Evolutionary conservation across 2,888 invertebrate genomes (phyloP).

Genomic region (Pheosia tremula): DNA sequence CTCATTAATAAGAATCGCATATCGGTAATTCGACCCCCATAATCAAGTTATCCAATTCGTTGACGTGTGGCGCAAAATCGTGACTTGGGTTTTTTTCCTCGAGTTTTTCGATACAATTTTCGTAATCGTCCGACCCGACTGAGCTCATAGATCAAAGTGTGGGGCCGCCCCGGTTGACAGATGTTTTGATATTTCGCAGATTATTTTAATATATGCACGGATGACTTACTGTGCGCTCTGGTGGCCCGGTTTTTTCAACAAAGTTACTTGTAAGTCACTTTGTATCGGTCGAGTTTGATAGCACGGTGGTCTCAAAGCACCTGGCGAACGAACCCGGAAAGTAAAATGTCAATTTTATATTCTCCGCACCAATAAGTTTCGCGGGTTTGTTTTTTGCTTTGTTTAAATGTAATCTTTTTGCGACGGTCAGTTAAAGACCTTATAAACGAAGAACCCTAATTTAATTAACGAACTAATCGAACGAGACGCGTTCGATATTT

Average conservation of each 20-base stretch:
- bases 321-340: conserved; percentile 69
- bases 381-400: conserved; percentile 19
- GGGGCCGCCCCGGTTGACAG: conserved; percentile 70
- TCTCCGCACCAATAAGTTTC: conserved; percentile 43
- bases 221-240: conserved; percentile 68
- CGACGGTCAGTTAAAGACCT: conserved; percentile 30
- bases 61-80: conserved; percentile 47
- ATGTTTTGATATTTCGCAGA: conserved; percentile 78
- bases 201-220: conserved; percentile 77
- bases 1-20: conserved; percentile 40
- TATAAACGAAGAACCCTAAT: conserved; percentile 43
- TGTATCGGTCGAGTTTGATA: conserved; percentile 61
- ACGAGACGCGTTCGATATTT: conserved; percentile 49
- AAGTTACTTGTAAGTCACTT: conserved; percentile 80
- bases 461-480: conserved; percentile 53
- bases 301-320: conserved; percentile 66
- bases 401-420: conserved; percentile 25
- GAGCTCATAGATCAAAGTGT: conserved; percentile 67
- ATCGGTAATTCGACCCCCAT: conserved; percentile 39
- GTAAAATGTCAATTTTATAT: conserved; percentile 70
- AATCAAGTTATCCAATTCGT: conserved; percentile 46
- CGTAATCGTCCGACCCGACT: conserved; percentile 19
- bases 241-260: conserved; percentile 69
- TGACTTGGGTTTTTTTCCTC: conserved; percentile 42
- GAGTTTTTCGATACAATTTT: conserved; percentile 33